These are phyloP conservation scores for Phasianus colchicus DNA, from an alignment of 2,113 vertebrate species.

Conservation along the genomic window DNA sequence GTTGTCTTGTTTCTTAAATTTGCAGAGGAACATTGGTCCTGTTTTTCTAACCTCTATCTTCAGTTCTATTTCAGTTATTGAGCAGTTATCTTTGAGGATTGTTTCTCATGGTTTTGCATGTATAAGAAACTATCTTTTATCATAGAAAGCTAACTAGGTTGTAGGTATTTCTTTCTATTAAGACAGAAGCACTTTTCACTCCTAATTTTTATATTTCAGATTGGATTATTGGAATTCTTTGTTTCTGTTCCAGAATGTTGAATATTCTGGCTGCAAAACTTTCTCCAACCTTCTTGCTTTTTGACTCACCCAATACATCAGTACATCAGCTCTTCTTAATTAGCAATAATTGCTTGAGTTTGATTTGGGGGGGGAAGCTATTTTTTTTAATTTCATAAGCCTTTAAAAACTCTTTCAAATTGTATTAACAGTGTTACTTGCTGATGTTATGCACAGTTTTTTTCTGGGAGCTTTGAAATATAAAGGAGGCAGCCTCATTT, in stretches of 20 bases:
- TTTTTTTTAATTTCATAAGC: not conserved
- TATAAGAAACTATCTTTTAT: slow-evolving; percentile 56
- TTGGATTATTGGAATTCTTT: slow-evolving; percentile 47
- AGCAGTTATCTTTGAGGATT: slow-evolving; percentile 50
- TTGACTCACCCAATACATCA: not conserved
- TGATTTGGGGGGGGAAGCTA: not conserved
- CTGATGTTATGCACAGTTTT: not conserved
- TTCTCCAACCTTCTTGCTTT: not conserved
- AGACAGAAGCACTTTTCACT: slow-evolving; percentile 17
- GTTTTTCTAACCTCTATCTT: slow-evolving; percentile 19
- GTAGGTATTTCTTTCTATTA: slow-evolving; percentile 32
- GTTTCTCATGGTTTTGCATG: slow-evolving; percentile 32
- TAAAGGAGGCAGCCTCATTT: not conserved
- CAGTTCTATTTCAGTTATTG: slow-evolving; percentile 42
- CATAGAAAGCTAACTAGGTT: slow-evolving; percentile 24
- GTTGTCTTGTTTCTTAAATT: slow-evolving; percentile 32
- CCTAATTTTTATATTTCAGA: slow-evolving; percentile 40
- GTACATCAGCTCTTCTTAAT: slow-evolving; percentile 14
- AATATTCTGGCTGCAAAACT: slow-evolving; percentile 11
- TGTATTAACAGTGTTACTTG: not conserved
- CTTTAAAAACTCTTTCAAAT: not conserved
- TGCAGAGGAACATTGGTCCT: not conserved
- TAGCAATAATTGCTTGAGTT: not conserved
- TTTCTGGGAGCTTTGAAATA: not conserved
- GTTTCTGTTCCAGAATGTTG: slow-evolving; percentile 19